A percentile compares a stretch with the other conserved stretches of the same genome.
Conservation (phyloP, 1,140 invertebrate species). For the Scaptomyza pallida region DNA sequence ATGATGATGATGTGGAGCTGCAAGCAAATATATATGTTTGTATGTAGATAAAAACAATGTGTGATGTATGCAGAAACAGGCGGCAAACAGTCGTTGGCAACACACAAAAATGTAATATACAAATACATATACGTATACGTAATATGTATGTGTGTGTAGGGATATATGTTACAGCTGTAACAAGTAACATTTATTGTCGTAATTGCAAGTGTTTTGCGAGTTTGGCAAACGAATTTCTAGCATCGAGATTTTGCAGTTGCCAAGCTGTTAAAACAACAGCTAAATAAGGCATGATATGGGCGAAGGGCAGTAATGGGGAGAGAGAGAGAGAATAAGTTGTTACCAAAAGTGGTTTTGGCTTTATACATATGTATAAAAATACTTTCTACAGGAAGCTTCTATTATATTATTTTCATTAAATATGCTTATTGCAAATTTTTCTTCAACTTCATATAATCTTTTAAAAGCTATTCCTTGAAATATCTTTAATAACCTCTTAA, state of each 20-base stretch:
- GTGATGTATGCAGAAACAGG: slow-evolving; percentile 7
- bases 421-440: slow-evolving; percentile 3
- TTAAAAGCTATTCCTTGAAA: too few species aligned
- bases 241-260: slow-evolving; percentile 1
- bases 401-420: slow-evolving; percentile 39
- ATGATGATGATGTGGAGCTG: too few species aligned
- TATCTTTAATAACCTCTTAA: too few species aligned
- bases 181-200: slow-evolving; percentile 12
- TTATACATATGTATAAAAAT: background rate
- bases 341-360: background rate
- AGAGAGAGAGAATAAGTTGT: background rate
- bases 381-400: too few species aligned
- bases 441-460: too few species aligned
- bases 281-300: slow-evolving; percentile 18
- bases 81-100: slow-evolving; percentile 7
- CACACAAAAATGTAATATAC: background rate
- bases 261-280: slow-evolving; percentile 10
- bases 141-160: too few species aligned
- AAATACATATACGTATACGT: background rate
- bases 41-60: slow-evolving; percentile 30
- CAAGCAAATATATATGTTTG: slow-evolving; percentile 16
- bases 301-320: too few species aligned
- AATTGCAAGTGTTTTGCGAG: slow-evolving; percentile 17
- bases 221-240: background rate
- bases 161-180: too few species aligned